Evolutionary conservation across 2,888 invertebrate species (phyloP), one percentile per base, ranked within the genome.

Genomic region (Erebia ligea): DNA sequence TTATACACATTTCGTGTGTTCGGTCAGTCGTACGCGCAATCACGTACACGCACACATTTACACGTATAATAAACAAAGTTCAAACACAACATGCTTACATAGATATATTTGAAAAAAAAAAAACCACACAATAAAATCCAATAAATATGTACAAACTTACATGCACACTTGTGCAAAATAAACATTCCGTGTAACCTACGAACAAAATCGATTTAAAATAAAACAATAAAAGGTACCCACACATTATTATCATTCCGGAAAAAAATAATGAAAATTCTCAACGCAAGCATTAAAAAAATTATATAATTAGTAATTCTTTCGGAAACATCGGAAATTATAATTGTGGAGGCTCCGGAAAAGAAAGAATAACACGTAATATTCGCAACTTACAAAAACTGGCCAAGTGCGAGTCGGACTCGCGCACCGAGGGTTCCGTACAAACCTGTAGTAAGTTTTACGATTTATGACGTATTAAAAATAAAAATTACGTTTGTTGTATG

Each of bases 101-200:
- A 52, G 56, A 15, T 11, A 15, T 15, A 52, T 42, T 10, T 17
- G n/a, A 61, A n/a, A 5, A 11, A 6, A 19, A 19, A 19, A 56
- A 13, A 8, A 57, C 56, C 54, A 65, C 65, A 65, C 25, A 42
- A 65, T 40, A 42, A 40, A 65, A 40, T 25, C 21, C 50, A 54
- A 54, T 19, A 42, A 19, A 5, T n/a, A n/a, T 19, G 19, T 10
- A 52, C 0, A 19, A 10, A 40, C 61, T 54, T 54, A 62, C 52
- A 62, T 40, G 40, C 56, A 13, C 21, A 59, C 15, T 21, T 64
- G 57, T 62, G 48, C 64, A 40, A 69, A 34, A 48, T 4, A 34
- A 21, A 52, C 11, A 21, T 17, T 34, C 19, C 8, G 54, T 54
- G 9, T 9, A 54, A 9, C 52, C 17, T 54, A 19, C 50, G 13